Conservation (phyloP, 2,797 vertebrate species). For the Falco cherrug region DNA sequence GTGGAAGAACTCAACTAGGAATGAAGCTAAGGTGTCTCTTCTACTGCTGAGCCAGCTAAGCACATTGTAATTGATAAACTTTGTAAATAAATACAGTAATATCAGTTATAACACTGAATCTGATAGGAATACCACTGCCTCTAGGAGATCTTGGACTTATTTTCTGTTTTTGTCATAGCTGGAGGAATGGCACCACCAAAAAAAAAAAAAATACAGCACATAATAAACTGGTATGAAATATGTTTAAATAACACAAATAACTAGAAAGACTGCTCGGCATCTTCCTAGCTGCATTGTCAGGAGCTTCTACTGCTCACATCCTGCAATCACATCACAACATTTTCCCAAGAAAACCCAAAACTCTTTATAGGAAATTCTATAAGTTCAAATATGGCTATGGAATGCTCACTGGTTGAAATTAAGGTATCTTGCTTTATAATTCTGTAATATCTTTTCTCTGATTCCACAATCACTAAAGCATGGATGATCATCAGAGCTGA, state of each 20-base stretch:
- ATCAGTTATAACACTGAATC: not conserved
- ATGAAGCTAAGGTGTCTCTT: not conserved
- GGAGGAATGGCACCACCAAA: not conserved
- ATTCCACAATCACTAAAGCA: not conserved
- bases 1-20: not conserved
- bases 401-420: not conserved
- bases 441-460: not conserved
- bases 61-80: not conserved
- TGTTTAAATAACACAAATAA: not conserved
- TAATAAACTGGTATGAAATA: not conserved
- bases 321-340: not conserved
- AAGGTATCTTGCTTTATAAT: not conserved
- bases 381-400: not conserved
- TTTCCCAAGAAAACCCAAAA: not conserved
- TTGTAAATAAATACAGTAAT: not conserved
- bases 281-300: not conserved
- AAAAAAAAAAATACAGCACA: not conserved
- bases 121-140: not conserved
- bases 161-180: not conserved
- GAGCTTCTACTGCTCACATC: not conserved
- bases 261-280: not conserved
- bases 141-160: not conserved
- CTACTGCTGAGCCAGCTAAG: not conserved
- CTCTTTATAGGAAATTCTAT: not conserved
- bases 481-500: not conserved